Base-by-base conservation (phyloP, 2,888 invertebrate genomes). In the Scrobipalpa atriplicella region DNA sequence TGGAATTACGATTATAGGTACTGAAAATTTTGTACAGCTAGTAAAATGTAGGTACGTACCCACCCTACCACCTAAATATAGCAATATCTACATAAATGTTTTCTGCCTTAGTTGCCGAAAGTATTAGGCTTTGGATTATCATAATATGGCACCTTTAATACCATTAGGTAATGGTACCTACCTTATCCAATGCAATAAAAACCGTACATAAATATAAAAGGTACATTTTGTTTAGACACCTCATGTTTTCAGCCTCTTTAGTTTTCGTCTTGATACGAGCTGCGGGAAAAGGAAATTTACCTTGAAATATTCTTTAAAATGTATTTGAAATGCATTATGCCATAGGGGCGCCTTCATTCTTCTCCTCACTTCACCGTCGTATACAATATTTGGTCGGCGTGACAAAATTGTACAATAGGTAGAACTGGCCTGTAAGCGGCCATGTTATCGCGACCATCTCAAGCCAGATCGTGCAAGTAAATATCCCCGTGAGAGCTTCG, bases 381-480 rank as follows among this genome's bases (percentile, higher is more conserved):
- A 61, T 41, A 61, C 7, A 29, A 65, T 66, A 66, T 61, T 54
- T 66, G 60, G 67, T 63, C 70, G 64, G 64, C 43, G 61, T 69
- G 70, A 71, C 73, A 74, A 72, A 73, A 70, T 67, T 64, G 66
- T 67, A 58, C 71, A 67, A 67, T 67, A 69, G 64, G 68, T 54
- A 62, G 68, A 56, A 56, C 62, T 66, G 67, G 69, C 67, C 68
- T 58, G 67, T 69, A 67, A 67, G 69, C 54, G 51, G 51, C 65
- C 58, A 13, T 58, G 58, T 81, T 84, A 87, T 88, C 86, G 79
- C 69, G 71, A 66, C 60, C 72, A 87, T 85, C 81, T 77, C 73
- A 79, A 75, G 73, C 72, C 73, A 84, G 79, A 84, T 85, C 83
- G 81, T 83, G 83, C 82, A 82, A 79, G 85, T 82, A 87, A 86